Evolutionary conservation across 2,888 invertebrate species (phyloP).

Genomic region (Meteorus cinctellus): DNA sequence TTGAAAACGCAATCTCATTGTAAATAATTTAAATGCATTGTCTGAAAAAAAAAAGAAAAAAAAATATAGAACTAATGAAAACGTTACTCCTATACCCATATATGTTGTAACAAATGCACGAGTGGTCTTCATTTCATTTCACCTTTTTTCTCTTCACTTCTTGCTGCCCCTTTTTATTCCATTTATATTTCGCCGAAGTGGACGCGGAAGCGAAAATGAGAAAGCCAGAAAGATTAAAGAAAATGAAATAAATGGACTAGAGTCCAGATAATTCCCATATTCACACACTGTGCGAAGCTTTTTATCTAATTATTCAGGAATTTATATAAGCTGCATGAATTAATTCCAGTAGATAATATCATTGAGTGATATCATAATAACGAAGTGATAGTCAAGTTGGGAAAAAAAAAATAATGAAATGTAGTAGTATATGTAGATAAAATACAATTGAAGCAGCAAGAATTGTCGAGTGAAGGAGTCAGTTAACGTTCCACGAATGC

Average conservation of each 20-base stretch:
- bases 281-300: neutral
- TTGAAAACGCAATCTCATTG: conserved; percentile 61
- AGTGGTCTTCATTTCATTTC: conserved; percentile 12
- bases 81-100: neutral
- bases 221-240: conserved; percentile 16
- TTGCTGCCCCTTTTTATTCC: neutral
- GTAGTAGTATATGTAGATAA: neutral
- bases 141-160: neutral
- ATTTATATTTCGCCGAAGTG: conserved; percentile 31
- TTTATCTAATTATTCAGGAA: neutral
- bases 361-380: neutral
- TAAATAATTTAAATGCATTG: conserved; percentile 65
- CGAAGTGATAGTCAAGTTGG: neutral
- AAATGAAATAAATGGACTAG: neutral
- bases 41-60: conserved; percentile 46
- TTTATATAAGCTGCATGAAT: conserved; percentile 1
- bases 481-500: no score
- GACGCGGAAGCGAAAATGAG: conserved; percentile 24
- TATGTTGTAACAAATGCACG: conserved; percentile 25
- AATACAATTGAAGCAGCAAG: no score
- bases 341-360: neutral
- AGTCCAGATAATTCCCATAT: neutral
- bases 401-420: neutral
- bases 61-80: neutral
- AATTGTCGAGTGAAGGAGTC: no score